A percentile compares a stretch with the other conserved stretches of the same genome.
phyloP scores from a whole-genome alignment of 2,797 vertebrate genomes.

The Tinamus major region DNA sequence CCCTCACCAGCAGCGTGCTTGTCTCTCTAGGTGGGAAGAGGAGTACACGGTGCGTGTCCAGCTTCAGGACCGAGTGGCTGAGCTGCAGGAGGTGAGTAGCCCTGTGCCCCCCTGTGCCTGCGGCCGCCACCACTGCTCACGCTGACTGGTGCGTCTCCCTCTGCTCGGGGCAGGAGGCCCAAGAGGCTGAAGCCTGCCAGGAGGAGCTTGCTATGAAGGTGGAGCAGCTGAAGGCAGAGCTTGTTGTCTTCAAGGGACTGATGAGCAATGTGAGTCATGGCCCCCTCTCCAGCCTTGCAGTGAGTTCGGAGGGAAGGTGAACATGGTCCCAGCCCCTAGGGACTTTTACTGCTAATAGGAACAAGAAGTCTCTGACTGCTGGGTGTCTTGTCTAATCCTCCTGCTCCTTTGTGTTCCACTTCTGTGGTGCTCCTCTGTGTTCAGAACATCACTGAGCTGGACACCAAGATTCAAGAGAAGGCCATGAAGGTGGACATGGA shows the following conservation, averaged over 20 bases:
- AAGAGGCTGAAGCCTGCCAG: constrained; percentile 95
- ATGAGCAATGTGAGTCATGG: constrained; percentile 94
- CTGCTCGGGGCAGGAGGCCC: constrained; percentile 85
- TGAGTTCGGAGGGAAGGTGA: not conserved
- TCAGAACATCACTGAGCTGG: constrained; percentile 92
- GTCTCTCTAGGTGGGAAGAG: constrained; percentile 92
- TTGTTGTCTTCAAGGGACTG: constrained; percentile 97
- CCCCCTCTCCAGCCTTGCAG: rapidly evolving
- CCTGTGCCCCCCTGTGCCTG: rapidly evolving
- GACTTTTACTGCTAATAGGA: too few species aligned
- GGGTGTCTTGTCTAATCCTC: not conserved
- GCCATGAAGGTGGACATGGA: constrained; percentile 99
- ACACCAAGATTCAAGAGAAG: constrained; percentile 97
- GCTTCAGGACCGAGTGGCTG: constrained; percentile 90
- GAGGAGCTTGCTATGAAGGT: constrained; percentile 95
- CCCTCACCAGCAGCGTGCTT: not conserved
- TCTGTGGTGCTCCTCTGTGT: not conserved
- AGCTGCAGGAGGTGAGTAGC: constrained; percentile 91
- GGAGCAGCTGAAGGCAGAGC: constrained; percentile 94
- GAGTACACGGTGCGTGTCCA: constrained; percentile 93
- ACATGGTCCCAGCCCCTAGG: not conserved
- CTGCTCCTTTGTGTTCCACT: not conserved
- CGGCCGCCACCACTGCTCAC: not conserved
- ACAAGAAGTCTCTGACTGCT: rapidly evolving
- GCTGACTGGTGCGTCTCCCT: not conserved